Conservation (phyloP, 2,888 invertebrate species). For the Monopis laevigella region DNA sequence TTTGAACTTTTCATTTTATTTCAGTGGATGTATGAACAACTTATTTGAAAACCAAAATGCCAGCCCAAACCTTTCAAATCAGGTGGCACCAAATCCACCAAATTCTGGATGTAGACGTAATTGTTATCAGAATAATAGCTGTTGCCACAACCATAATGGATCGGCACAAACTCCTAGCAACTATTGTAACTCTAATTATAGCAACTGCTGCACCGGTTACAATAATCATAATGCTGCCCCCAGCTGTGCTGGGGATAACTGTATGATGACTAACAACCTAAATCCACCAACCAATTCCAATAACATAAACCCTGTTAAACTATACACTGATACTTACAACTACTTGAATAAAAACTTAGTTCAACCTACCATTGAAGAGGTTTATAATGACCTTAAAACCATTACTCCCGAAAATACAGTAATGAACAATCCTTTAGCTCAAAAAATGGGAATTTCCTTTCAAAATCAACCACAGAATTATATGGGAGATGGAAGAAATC, state of each 20-base stretch:
- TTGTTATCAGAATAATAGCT: no score
- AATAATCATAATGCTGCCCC: no score
- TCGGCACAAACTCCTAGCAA: no score
- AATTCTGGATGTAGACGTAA: constrained; percentile 30
- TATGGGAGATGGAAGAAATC: background rate
- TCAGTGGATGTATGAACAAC: constrained; percentile 57
- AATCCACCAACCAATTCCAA: no score
- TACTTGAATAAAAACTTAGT: constrained; percentile 47
- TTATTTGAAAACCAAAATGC: constrained; percentile 32
- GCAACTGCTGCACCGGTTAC: no score
- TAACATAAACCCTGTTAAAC: constrained; percentile 38
- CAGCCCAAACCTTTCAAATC: constrained; percentile 22
- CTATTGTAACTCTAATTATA: no score
- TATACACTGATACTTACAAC: constrained; percentile 45
- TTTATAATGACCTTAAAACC: constrained; percentile 45
- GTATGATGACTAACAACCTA: no score
- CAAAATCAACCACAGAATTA: background rate
- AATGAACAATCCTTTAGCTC: constrained; percentile 27
- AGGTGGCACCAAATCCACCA: constrained; percentile 22
- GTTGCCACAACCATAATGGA: constrained; percentile 30
- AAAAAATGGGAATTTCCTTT: background rate
- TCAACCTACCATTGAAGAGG: constrained; percentile 50
- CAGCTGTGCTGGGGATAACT: no score
- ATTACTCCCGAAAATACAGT: constrained; percentile 43
- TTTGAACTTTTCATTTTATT: no score